Percentiles rank a stretch among this genome's conserved stretches.
Evolutionary conservation across 2,113 vertebrate genomes (phyloP).

Genomic region (Pterophyllum scalare): DNA sequence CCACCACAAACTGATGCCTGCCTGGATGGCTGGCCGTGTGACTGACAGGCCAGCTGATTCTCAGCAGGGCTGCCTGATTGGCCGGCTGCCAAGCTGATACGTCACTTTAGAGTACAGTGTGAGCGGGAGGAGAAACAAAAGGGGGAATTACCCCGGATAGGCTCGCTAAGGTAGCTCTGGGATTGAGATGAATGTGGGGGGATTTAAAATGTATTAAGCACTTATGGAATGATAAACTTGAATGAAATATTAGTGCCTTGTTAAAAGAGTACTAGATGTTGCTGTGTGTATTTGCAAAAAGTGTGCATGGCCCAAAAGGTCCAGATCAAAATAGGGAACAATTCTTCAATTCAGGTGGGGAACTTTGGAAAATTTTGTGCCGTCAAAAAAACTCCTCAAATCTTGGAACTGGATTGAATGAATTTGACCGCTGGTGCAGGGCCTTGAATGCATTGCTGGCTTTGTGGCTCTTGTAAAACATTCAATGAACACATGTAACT

Average conservation of each 20-base stretch:
- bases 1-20: not conserved
- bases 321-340: not conserved
- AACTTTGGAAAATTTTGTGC: not conserved
- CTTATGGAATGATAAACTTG: slow-evolving; percentile 85
- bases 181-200: slow-evolving; percentile 19
- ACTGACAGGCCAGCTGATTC: slow-evolving; percentile 17
- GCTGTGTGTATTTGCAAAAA: not conserved
- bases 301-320: not conserved
- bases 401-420: not conserved
- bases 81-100: slow-evolving; percentile 18
- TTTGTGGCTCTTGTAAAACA: not conserved
- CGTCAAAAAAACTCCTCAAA: not conserved
- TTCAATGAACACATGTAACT: not conserved
- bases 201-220: slow-evolving; percentile 59
- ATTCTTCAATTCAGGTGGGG: not conserved
- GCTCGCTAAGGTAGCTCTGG: slow-evolving; percentile 17
- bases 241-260: slow-evolving; percentile 95
- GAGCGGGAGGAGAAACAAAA: not conserved
- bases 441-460: not conserved
- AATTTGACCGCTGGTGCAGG: not conserved
- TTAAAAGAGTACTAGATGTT: slow-evolving; percentile 68
- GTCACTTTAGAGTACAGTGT: not conserved
- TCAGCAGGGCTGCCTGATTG: slow-evolving; percentile 21
- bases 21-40: not conserved
- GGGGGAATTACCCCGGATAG: not conserved